phyloP scores from a whole-genome alignment of 2,888 invertebrate species.

The Himalopsyche japonica region DNA sequence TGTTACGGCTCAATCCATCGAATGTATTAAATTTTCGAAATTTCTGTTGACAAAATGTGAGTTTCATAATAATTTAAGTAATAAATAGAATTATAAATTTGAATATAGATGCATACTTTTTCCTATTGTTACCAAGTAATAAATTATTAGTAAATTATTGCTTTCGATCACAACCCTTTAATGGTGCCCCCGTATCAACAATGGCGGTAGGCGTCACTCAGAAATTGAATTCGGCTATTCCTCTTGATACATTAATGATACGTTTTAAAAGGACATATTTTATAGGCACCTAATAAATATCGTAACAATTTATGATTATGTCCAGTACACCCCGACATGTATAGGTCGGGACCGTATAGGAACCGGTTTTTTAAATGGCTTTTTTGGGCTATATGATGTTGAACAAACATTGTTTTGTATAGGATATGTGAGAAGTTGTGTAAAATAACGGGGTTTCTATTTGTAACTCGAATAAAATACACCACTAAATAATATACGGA shows the following conservation, averaged over 20 bases:
- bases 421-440: not conserved
- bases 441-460: not conserved
- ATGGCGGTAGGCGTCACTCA: constrained; percentile 27
- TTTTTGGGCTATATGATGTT: not conserved
- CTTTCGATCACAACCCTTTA: not conserved
- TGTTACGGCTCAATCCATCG: too few species aligned
- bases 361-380: not conserved
- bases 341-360: not conserved
- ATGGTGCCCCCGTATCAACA: not conserved
- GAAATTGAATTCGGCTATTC: constrained; percentile 33
- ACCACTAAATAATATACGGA: too few species aligned
- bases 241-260: constrained; percentile 17
- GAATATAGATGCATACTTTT: not conserved
- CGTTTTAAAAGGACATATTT: constrained; percentile 2
- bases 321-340: not conserved
- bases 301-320: constrained; percentile 20
- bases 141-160: not conserved
- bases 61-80: too few species aligned
- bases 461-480: too few species aligned
- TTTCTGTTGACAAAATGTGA: too few species aligned
- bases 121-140: not conserved
- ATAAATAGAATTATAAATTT: too few species aligned
- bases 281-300: constrained; percentile 16
- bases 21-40: too few species aligned
- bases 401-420: not conserved